Percentiles rank a stretch among this genome's conserved stretches.
Evolutionary conservation across 2,888 invertebrate species (phyloP).

Genomic region (Mythimna ferrago): DNA sequence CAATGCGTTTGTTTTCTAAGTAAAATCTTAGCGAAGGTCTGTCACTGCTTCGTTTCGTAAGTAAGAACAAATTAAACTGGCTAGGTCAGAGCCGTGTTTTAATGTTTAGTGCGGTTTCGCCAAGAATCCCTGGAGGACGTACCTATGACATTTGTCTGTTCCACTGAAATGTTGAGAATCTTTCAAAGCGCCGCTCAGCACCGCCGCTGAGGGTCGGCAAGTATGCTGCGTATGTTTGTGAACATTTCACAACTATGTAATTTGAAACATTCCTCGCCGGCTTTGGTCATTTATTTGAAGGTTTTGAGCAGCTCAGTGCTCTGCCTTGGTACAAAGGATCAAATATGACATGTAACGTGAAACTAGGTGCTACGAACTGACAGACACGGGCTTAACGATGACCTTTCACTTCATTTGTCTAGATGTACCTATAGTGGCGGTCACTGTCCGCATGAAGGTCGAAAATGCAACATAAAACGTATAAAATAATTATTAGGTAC

Average conservation of each 20-base stretch:
- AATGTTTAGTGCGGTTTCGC: slow-evolving; percentile 46
- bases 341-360: slow-evolving; percentile 24
- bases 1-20: slow-evolving; percentile 27
- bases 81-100: slow-evolving; percentile 52
- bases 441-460: slow-evolving; percentile 16
- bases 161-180: slow-evolving; percentile 75
- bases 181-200: slow-evolving; percentile 70
- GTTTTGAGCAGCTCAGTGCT: slow-evolving; percentile 38
- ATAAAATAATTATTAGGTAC: slow-evolving; percentile 16
- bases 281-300: slow-evolving; percentile 66
- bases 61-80: slow-evolving; percentile 50
- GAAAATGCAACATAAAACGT: slow-evolving; percentile 10
- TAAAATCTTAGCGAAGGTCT: slow-evolving; percentile 40
- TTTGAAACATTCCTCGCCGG: slow-evolving; percentile 67
- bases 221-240: slow-evolving; percentile 68
- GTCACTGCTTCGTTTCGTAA: slow-evolving; percentile 36
- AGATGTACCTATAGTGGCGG: slow-evolving; percentile 1
- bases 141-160: slow-evolving; percentile 58
- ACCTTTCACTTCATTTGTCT: neutral
- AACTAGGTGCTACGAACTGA: slow-evolving; percentile 1
- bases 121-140: slow-evolving; percentile 56
- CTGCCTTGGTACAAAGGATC: slow-evolving; percentile 25
- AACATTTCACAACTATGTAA: slow-evolving; percentile 73
- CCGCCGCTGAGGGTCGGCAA: slow-evolving; percentile 60
- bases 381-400: slow-evolving; percentile 4